Base-by-base conservation (phyloP, 2,797 vertebrate genomes). In the Falco naumanni region DNA sequence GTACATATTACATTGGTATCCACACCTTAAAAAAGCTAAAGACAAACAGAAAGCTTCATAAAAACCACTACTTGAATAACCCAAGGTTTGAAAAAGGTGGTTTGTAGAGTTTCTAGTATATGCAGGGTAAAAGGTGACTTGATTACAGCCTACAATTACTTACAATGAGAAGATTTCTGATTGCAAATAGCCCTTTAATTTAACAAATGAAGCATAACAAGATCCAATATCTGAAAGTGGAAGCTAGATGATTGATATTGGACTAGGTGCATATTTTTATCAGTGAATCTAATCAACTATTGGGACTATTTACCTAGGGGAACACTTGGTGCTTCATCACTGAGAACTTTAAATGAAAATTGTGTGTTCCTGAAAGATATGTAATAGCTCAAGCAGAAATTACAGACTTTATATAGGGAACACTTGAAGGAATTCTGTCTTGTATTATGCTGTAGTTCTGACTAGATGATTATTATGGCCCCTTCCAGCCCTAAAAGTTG, bases 171-270 rank as follows among this genome's bases (percentile, higher is more conserved):
- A 95, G 17, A 90, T 69, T 94, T 95, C 84, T 96, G 95, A 96
- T 95, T 96, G 93, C 91, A 95, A 95, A 95, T 94, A 91, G 65
- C 86, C 90, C 75, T 93, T 94, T 95, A 96, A 96, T 97, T 95
- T 89, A 95, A 92, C 75, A 96, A 93, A 96, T 84, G 84, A 95
- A 89, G 84, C 88, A 83, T 93, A 96, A 96, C 16, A 4, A 95
- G 95, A 95, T 87, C 68, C 50, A 94, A 43, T 92, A 95, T 94
- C 65, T 92, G 88, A 93, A 90, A 60, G 87, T 93, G 53, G 88
- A 92, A 93, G 75, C 8, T 66, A 84, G 63, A 96, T 95, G 92
- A 95, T 66, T 93, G 70, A 95, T 94, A 94, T 90, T 90, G 95
- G 86, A 64, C 41, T 87, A 84, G 88, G 81, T 93, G 93, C 33